phyloP scores from a whole-genome alignment of 2,797 vertebrate genomes.

The Phoeniculus purpureus region DNA sequence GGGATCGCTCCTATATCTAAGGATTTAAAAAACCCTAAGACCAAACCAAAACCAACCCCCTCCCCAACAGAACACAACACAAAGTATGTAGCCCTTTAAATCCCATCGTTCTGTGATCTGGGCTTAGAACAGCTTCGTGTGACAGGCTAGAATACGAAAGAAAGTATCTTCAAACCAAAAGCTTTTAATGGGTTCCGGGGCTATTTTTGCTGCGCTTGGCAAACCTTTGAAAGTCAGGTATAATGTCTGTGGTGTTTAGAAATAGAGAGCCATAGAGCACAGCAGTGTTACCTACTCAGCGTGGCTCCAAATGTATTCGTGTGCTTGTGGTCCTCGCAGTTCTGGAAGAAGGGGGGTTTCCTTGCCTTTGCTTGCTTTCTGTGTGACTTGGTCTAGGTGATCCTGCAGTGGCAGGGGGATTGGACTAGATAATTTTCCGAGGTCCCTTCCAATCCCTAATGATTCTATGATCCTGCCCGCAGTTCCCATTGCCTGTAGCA shows the following conservation, averaged over 20 bases:
- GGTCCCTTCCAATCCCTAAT: too few species aligned
- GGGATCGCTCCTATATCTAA: not conserved
- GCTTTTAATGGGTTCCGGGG: not conserved
- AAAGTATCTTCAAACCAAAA: not conserved
- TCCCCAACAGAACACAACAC: not conserved
- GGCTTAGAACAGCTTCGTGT: not conserved
- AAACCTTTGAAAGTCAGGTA: not conserved
- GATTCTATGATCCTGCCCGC: not conserved
- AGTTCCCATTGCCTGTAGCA: not conserved
- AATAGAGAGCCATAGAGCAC: not conserved
- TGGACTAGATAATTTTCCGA: too few species aligned
- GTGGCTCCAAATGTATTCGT: not conserved
- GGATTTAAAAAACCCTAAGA: not conserved
- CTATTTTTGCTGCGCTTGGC: not conserved
- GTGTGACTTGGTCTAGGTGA: too few species aligned
- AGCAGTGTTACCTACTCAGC: not conserved
- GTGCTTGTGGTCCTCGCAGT: not conserved
- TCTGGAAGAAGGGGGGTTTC: not conserved
- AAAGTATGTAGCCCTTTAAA: not conserved
- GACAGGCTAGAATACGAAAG: not conserved
- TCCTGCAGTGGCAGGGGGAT: too few species aligned
- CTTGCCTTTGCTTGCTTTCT: not conserved
- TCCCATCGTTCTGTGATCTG: not conserved
- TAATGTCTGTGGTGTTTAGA: not conserved
- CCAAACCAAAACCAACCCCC: not conserved